Percentiles rank a stretch among this genome's conserved stretches.
phyloP scores from a whole-genome alignment of 2,113 vertebrate genomes.

The Trachemys scripta region DNA sequence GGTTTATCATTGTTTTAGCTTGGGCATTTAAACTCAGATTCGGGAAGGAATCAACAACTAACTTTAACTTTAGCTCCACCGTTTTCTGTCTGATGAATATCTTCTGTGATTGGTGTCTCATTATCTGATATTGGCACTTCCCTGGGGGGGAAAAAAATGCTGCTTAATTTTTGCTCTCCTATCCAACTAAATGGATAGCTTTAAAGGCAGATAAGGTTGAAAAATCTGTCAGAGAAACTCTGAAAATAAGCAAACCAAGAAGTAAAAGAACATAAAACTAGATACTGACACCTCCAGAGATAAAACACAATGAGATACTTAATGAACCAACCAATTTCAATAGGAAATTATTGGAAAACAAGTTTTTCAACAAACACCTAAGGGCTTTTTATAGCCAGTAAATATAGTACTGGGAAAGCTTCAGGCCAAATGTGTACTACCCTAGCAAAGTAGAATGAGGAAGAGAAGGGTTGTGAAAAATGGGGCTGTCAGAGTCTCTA shows the following conservation, averaged over 20 bases:
- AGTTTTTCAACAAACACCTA: background rate
- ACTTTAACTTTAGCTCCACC: background rate
- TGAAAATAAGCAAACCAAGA: constrained; percentile 41
- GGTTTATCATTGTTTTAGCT: background rate
- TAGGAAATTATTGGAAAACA: constrained; percentile 36
- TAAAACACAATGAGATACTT: background rate
- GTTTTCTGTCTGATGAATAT: background rate
- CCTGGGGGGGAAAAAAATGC: background rate
- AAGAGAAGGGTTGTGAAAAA: background rate
- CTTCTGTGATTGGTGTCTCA: background rate
- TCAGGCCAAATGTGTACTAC: background rate
- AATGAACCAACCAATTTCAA: constrained; percentile 37
- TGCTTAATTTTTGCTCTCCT: background rate
- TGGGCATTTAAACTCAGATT: background rate
- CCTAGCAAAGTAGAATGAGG: background rate
- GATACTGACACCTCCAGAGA: background rate
- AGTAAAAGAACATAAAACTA: background rate
- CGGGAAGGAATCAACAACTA: background rate
- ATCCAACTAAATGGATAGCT: constrained; percentile 6
- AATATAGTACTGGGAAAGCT: background rate
- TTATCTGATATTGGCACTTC: constrained; percentile 14
- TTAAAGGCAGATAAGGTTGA: constrained; percentile 16
- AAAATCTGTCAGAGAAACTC: background rate
- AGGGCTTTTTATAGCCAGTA: background rate
- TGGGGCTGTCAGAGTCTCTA: background rate